Conservation (phyloP, 2,888 invertebrate species). For the Agrochola lota region DNA sequence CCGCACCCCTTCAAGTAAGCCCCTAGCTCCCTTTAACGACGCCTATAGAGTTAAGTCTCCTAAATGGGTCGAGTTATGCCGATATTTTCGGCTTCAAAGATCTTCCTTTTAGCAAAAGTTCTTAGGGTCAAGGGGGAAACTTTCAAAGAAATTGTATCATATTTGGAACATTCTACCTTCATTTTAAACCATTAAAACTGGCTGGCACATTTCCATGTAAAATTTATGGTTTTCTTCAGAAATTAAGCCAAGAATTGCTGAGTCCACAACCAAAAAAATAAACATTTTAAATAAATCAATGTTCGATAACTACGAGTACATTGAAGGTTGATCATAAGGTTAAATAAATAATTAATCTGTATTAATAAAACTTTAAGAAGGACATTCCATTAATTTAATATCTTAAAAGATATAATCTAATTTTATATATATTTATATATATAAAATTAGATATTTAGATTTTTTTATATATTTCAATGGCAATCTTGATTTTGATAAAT, state of each 20-base stretch:
- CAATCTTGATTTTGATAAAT: no score
- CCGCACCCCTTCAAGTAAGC: constrained; percentile 24
- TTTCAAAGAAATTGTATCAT: constrained; percentile 14
- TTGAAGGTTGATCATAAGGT: background rate
- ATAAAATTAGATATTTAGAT: no score
- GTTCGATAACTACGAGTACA: background rate
- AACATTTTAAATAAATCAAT: background rate
- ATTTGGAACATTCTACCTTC: background rate
- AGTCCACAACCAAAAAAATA: background rate
- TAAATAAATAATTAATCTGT: no score
- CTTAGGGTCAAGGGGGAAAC: constrained; percentile 7
- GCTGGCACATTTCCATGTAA: background rate
- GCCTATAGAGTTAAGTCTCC: constrained; percentile 25
- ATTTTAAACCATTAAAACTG: background rate
- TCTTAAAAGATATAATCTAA: no score
- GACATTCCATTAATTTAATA: no score
- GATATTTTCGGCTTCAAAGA: constrained; percentile 25
- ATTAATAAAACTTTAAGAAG: no score
- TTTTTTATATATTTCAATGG: no score
- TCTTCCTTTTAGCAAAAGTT: constrained; percentile 12
- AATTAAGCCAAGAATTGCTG: background rate
- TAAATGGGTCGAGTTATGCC: constrained; percentile 36
- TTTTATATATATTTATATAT: no score
- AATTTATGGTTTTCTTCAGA: background rate
- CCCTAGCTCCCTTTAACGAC: constrained; percentile 31